Evolutionary conservation across 2,888 invertebrate genomes (phyloP).

Genomic region (Amiota mariae): DNA sequence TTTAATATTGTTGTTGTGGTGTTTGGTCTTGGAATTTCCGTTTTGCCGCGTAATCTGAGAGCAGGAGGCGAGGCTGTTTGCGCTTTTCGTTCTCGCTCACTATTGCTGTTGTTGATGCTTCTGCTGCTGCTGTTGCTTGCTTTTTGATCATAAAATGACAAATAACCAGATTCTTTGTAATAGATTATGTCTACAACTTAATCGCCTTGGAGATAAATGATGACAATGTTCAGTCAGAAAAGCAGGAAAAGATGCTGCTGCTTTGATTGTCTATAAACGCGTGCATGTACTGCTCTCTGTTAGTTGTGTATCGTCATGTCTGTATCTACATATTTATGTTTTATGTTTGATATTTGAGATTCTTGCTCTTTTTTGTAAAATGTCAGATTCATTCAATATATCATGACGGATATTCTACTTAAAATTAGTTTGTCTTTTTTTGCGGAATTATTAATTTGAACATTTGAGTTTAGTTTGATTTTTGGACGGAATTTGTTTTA

Average conservation of each 20-base stretch:
- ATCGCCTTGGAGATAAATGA: conserved; percentile 72
- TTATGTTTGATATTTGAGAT: no score
- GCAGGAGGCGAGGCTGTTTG: conserved; percentile 71
- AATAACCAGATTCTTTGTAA: conserved; percentile 73
- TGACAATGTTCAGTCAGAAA: conserved; percentile 63
- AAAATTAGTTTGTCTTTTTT: conserved; percentile 21
- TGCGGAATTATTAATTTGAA: conserved; percentile 15
- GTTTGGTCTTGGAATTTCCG: conserved; percentile 57
- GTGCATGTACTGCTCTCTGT: no score
- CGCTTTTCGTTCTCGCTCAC: conserved; percentile 56
- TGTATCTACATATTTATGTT: no score
- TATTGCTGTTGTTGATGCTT: conserved; percentile 40
- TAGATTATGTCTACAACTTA: conserved; percentile 74
- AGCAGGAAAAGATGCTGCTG: not conserved
- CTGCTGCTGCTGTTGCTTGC: conserved; percentile 43
- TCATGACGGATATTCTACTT: no score
- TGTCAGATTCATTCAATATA: no score
- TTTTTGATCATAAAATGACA: conserved; percentile 68
- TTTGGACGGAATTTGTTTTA: conserved; percentile 57
- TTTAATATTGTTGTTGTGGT: conserved; percentile 29
- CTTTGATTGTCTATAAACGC: no score
- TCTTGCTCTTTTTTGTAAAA: no score
- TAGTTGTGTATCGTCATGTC: no score
- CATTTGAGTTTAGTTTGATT: conserved; percentile 22
- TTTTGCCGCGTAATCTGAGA: conserved; percentile 68